These are phyloP conservation scores for Drosophila anomalata DNA, from an alignment of 2,888 invertebrate species.

Conservation along the genomic window DNA sequence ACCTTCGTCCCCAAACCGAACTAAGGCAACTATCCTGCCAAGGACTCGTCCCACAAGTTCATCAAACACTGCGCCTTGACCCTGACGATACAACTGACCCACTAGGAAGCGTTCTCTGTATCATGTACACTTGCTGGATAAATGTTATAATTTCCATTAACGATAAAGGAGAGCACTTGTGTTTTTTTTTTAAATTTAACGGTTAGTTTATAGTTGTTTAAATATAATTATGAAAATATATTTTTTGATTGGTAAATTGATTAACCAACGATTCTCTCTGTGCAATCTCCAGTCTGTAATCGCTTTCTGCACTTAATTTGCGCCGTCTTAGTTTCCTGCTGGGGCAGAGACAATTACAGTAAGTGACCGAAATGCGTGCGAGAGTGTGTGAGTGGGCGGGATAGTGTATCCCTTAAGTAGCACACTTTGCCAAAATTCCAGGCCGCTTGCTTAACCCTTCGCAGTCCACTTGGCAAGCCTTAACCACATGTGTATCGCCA, in stretches of 20 bases:
- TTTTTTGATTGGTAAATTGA: no score
- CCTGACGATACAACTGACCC: conserved; percentile 40
- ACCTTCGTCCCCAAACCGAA: conserved; percentile 1
- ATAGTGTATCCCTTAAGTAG: conserved; percentile 49
- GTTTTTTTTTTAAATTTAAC: background rate
- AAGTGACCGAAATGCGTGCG: conserved; percentile 65
- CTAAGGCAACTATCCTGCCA: conserved; percentile 9
- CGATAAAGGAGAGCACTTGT: no score
- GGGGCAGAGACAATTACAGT: conserved; percentile 64
- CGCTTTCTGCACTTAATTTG: conserved; percentile 75
- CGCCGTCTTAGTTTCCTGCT: conserved; percentile 42
- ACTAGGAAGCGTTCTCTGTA: conserved; percentile 13
- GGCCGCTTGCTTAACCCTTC: conserved; percentile 68
- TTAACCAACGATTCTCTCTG: background rate
- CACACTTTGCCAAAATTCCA: conserved; percentile 62
- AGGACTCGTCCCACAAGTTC: conserved; percentile 42
- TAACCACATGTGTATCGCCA: conserved; percentile 69
- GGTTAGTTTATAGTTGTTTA: background rate
- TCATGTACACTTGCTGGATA: background rate
- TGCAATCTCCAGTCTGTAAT: conserved; percentile 43
- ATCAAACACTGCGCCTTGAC: conserved; percentile 64
- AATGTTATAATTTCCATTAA: background rate
- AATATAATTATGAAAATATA: no score
- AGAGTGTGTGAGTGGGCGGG: conserved; percentile 11
- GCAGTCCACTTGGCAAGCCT: conserved; percentile 48